phyloP scores from a whole-genome alignment of 2,888 invertebrate genomes.

The Nephrocerus scutellatus region DNA sequence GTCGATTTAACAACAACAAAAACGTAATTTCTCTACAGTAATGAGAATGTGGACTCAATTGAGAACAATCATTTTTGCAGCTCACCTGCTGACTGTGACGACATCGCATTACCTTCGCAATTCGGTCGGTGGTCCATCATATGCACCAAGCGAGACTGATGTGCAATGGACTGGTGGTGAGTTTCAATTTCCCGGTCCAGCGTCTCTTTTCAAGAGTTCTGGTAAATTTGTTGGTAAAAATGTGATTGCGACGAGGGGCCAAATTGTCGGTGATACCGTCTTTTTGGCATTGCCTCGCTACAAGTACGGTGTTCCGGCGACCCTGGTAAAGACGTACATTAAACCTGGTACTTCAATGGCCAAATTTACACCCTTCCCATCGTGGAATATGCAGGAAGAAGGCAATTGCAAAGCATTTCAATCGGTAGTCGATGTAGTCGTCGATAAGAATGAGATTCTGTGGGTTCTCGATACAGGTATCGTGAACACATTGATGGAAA shows the following conservation, averaged over 20 bases:
- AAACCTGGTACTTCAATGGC: conserved; percentile 49
- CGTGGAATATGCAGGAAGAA: conserved; percentile 59
- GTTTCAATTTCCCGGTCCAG: conserved; percentile 50
- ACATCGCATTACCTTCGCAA: no score
- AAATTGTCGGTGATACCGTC: conserved; percentile 52
- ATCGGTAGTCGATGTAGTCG: conserved; percentile 61
- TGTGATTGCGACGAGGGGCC: conserved; percentile 55
- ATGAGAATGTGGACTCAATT: no score
- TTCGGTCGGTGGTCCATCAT: no score
- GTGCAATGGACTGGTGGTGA: conserved; percentile 49
- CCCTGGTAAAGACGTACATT: conserved; percentile 54
- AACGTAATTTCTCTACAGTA: no score
- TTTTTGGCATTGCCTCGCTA: conserved; percentile 54
- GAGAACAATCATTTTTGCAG: no score
- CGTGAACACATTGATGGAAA: conserved; percentile 59
- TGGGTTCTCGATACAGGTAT: conserved; percentile 70
- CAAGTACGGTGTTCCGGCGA: conserved; percentile 60
- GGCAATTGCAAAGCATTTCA: conserved; percentile 60
- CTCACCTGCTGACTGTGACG: no score
- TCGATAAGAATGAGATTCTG: conserved; percentile 58
- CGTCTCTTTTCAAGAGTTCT: conserved; percentile 52
- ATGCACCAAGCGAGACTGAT: conserved; percentile 25
- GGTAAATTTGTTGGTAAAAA: conserved; percentile 55
- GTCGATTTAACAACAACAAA: no score
- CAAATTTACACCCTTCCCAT: conserved; percentile 55